phyloP scores from a whole-genome alignment of 2,888 invertebrate genomes.

The Hirtodrosophila trivittata region DNA sequence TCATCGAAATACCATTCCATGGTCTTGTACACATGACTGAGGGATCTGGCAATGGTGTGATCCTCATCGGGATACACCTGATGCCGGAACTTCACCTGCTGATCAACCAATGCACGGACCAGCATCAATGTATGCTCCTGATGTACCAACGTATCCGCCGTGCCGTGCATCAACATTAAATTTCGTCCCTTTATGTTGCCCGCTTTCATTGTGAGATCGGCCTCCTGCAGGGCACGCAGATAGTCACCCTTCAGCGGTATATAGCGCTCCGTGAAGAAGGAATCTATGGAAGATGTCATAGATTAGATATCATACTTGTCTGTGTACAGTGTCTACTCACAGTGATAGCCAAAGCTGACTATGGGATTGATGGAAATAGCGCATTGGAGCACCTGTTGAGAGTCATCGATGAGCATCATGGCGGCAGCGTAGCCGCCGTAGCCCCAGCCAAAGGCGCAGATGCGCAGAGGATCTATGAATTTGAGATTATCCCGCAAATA shows the following conservation, averaged over 20 bases:
- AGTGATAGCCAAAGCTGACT: constrained; percentile 92
- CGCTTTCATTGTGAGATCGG: constrained; percentile 91
- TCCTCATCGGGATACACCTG: constrained; percentile 95
- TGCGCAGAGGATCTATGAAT: constrained; percentile 91
- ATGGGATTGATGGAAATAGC: constrained; percentile 94
- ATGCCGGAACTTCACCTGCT: constrained; percentile 92
- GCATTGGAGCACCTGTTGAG: constrained; percentile 91
- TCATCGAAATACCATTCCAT: constrained; percentile 95
- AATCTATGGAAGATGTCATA: constrained; percentile 86
- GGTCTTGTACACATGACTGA: constrained; percentile 91
- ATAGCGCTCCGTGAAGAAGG: constrained; percentile 95
- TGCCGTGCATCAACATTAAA: constrained; percentile 91
- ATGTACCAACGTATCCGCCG: constrained; percentile 93
- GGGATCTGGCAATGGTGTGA: constrained; percentile 89
- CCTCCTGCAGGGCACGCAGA: constrained; percentile 88
- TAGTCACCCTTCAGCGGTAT: constrained; percentile 91
- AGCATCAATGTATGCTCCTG: constrained; percentile 94
- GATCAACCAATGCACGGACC: constrained; percentile 91
- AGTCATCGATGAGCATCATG: constrained; percentile 91
- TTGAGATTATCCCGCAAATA: constrained; percentile 91
- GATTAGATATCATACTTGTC: not conserved
- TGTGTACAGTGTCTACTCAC: constrained; percentile 84
- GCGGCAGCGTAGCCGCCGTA: constrained; percentile 95
- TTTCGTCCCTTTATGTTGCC: constrained; percentile 89
- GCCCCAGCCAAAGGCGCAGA: constrained; percentile 93